Conservation (phyloP, 2,113 vertebrate genomes). For the Otocyon megalotis region DNA sequence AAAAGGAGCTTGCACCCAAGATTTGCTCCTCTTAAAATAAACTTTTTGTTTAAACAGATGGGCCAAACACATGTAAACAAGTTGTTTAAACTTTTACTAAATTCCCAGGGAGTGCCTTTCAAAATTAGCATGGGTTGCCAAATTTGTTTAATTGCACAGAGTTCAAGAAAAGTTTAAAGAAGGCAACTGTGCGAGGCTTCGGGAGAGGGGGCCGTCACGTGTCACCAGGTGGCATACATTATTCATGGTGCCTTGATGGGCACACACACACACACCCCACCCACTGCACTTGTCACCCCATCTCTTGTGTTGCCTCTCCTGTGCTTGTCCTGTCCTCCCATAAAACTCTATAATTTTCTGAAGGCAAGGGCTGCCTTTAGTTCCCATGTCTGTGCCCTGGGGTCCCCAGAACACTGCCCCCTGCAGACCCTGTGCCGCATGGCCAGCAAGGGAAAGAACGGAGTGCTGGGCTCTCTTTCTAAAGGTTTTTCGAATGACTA, state of each 20-base stretch:
- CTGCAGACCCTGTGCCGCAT: rapidly evolving
- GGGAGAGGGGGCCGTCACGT: rapidly evolving
- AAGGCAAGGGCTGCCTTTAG: background rate
- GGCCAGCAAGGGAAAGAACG: background rate
- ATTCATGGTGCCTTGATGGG: background rate
- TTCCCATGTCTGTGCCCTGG: background rate
- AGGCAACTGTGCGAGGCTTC: background rate
- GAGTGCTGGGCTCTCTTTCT: background rate
- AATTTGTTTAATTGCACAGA: slow-evolving; percentile 68
- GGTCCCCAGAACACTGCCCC: background rate
- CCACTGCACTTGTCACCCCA: background rate
- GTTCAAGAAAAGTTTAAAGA: slow-evolving; percentile 70
- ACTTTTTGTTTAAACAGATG: slow-evolving; percentile 82
- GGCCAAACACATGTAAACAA: slow-evolving; percentile 82
- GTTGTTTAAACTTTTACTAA: slow-evolving; percentile 82
- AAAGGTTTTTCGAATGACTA: background rate
- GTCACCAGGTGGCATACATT: background rate
- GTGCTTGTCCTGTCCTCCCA: background rate
- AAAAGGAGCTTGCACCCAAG: slow-evolving; percentile 74
- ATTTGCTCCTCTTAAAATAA: slow-evolving; percentile 79
- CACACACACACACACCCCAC: no score
- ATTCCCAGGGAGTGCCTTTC: slow-evolving; percentile 80
- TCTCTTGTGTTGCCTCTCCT: background rate
- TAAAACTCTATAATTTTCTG: background rate
- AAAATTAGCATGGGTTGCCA: slow-evolving; percentile 73